phyloP scores from a whole-genome alignment of 2,113 vertebrate species.

The Atractosteus spatula region DNA sequence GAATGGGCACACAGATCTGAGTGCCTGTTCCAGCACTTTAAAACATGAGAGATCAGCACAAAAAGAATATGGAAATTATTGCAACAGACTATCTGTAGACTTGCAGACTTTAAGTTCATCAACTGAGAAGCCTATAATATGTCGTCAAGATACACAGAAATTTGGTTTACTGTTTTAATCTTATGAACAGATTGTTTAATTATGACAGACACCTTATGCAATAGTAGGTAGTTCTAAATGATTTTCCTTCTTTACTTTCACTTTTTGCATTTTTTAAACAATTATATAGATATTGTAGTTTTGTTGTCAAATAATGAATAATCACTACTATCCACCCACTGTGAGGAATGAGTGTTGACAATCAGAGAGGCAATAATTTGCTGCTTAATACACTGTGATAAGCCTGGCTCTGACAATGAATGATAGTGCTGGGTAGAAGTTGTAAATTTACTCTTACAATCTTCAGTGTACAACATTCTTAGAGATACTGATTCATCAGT shows the following conservation, averaged over 20 bases:
- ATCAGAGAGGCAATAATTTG: background rate
- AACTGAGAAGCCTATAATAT: too few relatives aligned
- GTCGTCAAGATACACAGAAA: too few relatives aligned
- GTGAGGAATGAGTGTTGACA: background rate
- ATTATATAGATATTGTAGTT: background rate
- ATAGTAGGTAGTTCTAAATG: too few relatives aligned
- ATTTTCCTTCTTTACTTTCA: background rate
- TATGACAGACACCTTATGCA: too few relatives aligned
- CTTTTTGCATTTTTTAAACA: background rate
- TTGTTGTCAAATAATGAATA: background rate
- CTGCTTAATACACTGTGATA: background rate
- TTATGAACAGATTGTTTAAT: too few relatives aligned
- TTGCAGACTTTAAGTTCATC: too few relatives aligned
- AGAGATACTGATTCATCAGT: background rate
- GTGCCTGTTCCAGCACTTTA: too few relatives aligned
- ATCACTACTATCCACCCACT: background rate
- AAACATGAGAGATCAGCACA: too few relatives aligned
- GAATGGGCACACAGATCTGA: too few relatives aligned
- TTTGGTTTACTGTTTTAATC: too few relatives aligned
- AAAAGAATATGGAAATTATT: too few relatives aligned
- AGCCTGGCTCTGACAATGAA: background rate
- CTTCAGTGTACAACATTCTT: background rate
- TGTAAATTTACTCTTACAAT: background rate
- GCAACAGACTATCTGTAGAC: too few relatives aligned
- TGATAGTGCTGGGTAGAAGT: background rate